A percentile compares a stretch with the other conserved stretches of the same genome.
phyloP scores from a whole-genome alignment of 2,888 invertebrate genomes.

The Eupsilia transversa region DNA sequence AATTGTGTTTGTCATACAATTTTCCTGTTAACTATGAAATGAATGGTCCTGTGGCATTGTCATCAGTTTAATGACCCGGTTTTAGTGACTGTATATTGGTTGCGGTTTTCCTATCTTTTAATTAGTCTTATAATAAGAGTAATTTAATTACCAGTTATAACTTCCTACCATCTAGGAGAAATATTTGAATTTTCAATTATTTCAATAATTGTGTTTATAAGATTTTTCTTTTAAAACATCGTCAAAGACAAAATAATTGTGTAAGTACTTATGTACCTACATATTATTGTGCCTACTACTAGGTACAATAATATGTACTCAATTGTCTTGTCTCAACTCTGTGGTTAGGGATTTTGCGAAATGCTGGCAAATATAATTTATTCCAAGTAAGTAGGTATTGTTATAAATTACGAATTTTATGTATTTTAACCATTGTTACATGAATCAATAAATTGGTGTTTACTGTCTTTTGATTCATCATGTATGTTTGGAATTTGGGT shows the following conservation, averaged over 20 bases:
- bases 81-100: constrained; percentile 1
- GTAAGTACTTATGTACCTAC: no score
- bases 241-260: no score
- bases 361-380: constrained; percentile 2
- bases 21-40: constrained; percentile 48
- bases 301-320: neutral
- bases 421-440: neutral
- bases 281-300: no score
- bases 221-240: neutral
- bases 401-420: neutral
- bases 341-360: constrained; percentile 8
- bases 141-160: neutral
- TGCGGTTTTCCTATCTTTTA: constrained; percentile 6
- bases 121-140: neutral
- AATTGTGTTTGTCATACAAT: constrained; percentile 48
- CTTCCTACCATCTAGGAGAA: neutral
- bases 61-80: constrained; percentile 39
- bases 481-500: constrained; percentile 1
- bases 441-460: neutral
- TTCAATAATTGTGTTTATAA: neutral
- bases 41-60: constrained; percentile 23
- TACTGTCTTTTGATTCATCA: neutral
- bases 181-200: neutral
- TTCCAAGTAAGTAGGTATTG: constrained; percentile 6
- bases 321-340: neutral